Evolutionary conservation across 1,140 invertebrate species (phyloP).

Genomic region (Mamestra configurata): DNA sequence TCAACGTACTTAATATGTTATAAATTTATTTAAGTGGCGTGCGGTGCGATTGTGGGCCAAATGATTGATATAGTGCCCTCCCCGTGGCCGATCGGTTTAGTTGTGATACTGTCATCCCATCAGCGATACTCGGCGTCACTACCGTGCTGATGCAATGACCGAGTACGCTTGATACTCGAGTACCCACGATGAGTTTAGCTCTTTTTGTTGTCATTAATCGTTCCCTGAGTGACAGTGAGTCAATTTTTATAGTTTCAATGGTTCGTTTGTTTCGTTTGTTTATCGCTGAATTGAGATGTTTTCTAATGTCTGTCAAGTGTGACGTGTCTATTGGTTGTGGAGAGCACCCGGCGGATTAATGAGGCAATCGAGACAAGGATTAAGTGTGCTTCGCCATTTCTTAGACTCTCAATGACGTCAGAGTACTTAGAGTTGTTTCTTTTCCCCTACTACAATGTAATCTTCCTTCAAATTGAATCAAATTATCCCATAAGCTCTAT

Average conservation of each 20-base stretch:
- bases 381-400: constrained; percentile 11
- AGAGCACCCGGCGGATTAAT: constrained; percentile 30
- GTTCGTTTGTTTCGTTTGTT: constrained; percentile 49
- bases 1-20: constrained; percentile 87
- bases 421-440: not conserved
- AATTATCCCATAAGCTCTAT: not conserved
- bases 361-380: constrained; percentile 32
- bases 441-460: not conserved
- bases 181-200: constrained; percentile 60
- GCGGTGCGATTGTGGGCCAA: constrained; percentile 78
- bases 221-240: constrained; percentile 46
- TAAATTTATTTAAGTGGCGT: constrained; percentile 87
- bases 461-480: not conserved
- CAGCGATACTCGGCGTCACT: constrained; percentile 52
- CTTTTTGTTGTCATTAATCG: constrained; percentile 63
- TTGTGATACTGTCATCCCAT: constrained; percentile 74
- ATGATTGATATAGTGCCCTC: constrained; percentile 85
- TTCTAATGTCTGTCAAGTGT: constrained; percentile 44
- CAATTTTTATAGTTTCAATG: constrained; percentile 49
- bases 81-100: constrained; percentile 72
- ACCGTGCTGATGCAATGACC: constrained; percentile 54
- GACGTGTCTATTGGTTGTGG: constrained; percentile 38
- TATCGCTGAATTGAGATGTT: constrained; percentile 40
- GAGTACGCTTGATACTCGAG: constrained; percentile 56
- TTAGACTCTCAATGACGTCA: constrained; percentile 6